phyloP scores from a whole-genome alignment of 2,888 invertebrate genomes.

The Sarcophaga variegata region DNA sequence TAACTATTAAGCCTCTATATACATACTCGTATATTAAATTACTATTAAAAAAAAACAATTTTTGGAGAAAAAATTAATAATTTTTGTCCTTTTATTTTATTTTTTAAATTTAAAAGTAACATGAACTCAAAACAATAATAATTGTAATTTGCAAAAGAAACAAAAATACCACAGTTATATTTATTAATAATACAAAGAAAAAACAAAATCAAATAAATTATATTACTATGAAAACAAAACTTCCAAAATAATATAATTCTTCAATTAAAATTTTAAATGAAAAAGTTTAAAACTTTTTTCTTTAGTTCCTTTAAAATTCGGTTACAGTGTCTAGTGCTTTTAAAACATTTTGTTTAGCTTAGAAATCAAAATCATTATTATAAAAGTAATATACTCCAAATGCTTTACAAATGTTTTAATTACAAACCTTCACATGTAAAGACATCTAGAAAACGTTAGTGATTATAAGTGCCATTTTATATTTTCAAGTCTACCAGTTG shows the following conservation, averaged over 20 bases:
- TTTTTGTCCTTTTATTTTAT: constrained; percentile 61
- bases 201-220: constrained; percentile 59
- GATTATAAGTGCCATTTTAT: no score
- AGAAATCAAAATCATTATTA: no score
- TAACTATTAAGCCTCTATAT: constrained; percentile 66
- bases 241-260: constrained; percentile 29
- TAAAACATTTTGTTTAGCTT: no score
- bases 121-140: constrained; percentile 70
- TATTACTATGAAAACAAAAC: constrained; percentile 56
- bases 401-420: no score
- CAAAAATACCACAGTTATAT: constrained; percentile 63
- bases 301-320: no score
- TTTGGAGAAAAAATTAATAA: constrained; percentile 15
- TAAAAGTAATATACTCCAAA: no score
- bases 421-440: no score
- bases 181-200: constrained; percentile 45
- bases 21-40: constrained; percentile 63
- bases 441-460: no score
- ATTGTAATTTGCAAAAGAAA: constrained; percentile 63
- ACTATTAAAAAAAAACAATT: constrained; percentile 42
- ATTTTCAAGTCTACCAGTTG: no score
- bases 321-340: no score
- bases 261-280: constrained; percentile 25
- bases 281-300: no score
- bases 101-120: constrained; percentile 59